Base-by-base conservation (phyloP, 2,113 vertebrate species). In the Numida meleagris region DNA sequence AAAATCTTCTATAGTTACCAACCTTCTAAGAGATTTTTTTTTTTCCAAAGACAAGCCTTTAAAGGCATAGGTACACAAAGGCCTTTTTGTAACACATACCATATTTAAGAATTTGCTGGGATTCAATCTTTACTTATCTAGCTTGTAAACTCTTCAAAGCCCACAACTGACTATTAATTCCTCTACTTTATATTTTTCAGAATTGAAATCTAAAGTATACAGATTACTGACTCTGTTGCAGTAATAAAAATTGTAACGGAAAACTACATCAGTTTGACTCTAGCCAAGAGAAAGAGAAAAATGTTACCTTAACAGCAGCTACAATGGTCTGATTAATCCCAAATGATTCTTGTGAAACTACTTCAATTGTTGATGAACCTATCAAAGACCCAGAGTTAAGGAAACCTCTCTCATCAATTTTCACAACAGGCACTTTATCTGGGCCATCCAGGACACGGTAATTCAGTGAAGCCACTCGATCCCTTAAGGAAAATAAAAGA, bases 281-380 rank as follows among this genome's bases (percentile, higher is more conserved):
- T 20, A 58, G 55, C 36, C 16, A 12, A 62, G 48, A 62, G 3
- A 89, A 36, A 67, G 6, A 91, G 75, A 71, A 19, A 24, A 16
- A 62, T 4, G 76, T 43, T 89, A 98, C 98, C 98, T 98, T 98
- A 24, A 98, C 96, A 31, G 97, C 96, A 17, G 94, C 74, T 20
- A 95, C 45, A 68, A 97, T 45, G 40, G 97, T 98, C 61, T 98
- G 98, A 90, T 98, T 98, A 90, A 98, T 96, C 62, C 98, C 98
- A 50, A 98, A 98, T 33, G 97, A 88, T 90, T 99, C 99, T 29
- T 98, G 98, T 2, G 98, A 98, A 70, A 97, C 98, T 79, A 99
- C 97, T 96, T 99, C 98, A 11, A 99, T 92, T 2, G 98, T 98
- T 33, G 99, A 98, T 2, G 92, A 96, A 57, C 99, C 99, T 0